Conservation (phyloP, 2,113 vertebrate genomes). For the Stictonetta naevosa region DNA sequence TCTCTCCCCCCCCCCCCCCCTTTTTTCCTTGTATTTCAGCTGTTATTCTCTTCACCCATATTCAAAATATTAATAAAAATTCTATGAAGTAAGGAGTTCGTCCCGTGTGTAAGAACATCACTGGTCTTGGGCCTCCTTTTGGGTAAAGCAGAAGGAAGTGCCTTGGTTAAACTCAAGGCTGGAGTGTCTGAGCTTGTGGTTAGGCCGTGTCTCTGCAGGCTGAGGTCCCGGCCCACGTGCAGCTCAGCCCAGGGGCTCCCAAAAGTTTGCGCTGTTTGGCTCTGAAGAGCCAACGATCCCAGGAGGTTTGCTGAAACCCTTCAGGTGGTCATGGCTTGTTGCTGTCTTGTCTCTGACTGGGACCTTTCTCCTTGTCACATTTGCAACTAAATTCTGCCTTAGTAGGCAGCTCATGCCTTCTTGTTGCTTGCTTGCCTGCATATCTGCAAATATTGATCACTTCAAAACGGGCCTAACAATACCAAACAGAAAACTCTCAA, state of each 20-base stretch:
- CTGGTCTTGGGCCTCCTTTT: background rate
- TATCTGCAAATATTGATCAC: background rate
- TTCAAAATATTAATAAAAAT: background rate
- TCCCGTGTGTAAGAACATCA: background rate
- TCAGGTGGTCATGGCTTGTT: background rate
- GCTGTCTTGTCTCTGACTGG: background rate
- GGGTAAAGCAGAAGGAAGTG: background rate
- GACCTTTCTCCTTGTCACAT: background rate
- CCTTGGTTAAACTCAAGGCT: background rate
- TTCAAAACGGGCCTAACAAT: background rate
- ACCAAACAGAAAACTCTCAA: background rate
- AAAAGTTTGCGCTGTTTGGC: background rate
- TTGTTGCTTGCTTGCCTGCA: background rate
- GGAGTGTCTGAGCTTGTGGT: background rate
- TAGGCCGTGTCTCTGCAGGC: background rate
- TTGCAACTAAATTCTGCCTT: background rate
- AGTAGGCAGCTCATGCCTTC: background rate
- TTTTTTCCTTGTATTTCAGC: background rate
- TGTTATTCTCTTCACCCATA: background rate
- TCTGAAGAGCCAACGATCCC: background rate
- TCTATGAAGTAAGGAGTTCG: background rate
- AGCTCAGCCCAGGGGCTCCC: background rate
- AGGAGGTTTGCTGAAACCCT: background rate
- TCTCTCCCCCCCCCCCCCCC: background rate
- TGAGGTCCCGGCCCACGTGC: background rate